Conservation (phyloP, 2,888 invertebrate genomes). For the Macrophya alboannulata region DNA sequence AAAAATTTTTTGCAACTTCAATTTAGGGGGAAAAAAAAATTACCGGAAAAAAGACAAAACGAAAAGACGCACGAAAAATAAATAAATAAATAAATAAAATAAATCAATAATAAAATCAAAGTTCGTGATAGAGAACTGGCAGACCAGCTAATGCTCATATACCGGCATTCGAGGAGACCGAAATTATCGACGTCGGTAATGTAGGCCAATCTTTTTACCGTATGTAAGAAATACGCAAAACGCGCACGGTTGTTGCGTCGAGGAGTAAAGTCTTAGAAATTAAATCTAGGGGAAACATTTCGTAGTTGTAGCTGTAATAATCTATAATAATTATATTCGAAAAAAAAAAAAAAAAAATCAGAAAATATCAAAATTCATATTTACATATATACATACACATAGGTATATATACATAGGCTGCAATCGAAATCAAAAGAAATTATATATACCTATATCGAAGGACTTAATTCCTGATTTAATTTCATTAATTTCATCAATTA, state of each 20-base stretch:
- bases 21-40: neutral
- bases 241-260: neutral
- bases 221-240: constrained; percentile 21
- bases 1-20: neutral
- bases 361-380: too few relatives aligned
- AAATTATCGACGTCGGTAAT: constrained; percentile 22
- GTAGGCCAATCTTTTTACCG: constrained; percentile 22
- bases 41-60: neutral
- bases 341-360: too few relatives aligned
- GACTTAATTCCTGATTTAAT: constrained; percentile 7
- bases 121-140: neutral
- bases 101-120: neutral
- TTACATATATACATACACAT: too few relatives aligned
- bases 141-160: constrained; percentile 36
- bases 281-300: neutral
- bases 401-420: neutral
- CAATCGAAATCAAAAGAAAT: neutral
- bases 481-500: constrained; percentile 6
- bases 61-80: neutral
- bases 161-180: constrained; percentile 4
- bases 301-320: neutral
- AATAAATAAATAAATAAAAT: neutral
- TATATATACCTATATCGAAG: neutral
- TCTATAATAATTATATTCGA: too few relatives aligned
- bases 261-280: neutral